Evolutionary conservation across 2,888 invertebrate genomes (phyloP).

Genomic region (Drosophila aldrichi): DNA sequence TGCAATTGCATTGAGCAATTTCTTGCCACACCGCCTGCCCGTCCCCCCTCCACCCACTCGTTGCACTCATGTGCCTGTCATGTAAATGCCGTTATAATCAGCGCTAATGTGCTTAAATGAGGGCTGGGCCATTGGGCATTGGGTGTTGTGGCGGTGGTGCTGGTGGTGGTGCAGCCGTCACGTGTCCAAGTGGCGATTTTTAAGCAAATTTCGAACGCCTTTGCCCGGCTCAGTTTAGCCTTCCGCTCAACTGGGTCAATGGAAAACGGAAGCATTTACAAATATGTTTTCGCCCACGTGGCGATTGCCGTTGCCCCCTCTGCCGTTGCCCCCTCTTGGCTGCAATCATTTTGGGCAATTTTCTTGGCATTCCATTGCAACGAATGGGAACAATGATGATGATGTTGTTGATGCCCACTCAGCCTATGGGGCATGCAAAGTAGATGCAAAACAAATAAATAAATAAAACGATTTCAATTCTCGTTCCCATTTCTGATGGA

Average conservation of each 20-base stretch:
- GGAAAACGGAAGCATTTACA: conserved; percentile 66
- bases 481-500: not conserved
- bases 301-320: not conserved
- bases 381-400: conserved; percentile 24
- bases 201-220: conserved; percentile 37
- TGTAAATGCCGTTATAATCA: conserved; percentile 76
- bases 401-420: too few species aligned
- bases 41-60: not conserved
- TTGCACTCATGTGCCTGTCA: conserved; percentile 28
- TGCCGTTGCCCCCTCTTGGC: conserved; percentile 1
- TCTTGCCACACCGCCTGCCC: not conserved
- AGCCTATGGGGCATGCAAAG: conserved; percentile 1
- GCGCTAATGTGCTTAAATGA: conserved; percentile 75
- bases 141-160: not conserved
- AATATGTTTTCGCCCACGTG: conserved; percentile 48
- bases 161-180: conserved; percentile 38
- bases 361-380: conserved; percentile 12
- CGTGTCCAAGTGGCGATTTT: conserved; percentile 60
- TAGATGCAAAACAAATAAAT: not conserved
- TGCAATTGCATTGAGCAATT: conserved; percentile 31
- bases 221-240: not conserved
- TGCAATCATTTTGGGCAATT: conserved; percentile 31
- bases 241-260: conserved; percentile 66
- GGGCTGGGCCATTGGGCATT: conserved; percentile 18
- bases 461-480: conserved; percentile 1